phyloP scores from a whole-genome alignment of 37 sponge, comb jelly and placozoan species.

The Halichondria panicea region DNA sequence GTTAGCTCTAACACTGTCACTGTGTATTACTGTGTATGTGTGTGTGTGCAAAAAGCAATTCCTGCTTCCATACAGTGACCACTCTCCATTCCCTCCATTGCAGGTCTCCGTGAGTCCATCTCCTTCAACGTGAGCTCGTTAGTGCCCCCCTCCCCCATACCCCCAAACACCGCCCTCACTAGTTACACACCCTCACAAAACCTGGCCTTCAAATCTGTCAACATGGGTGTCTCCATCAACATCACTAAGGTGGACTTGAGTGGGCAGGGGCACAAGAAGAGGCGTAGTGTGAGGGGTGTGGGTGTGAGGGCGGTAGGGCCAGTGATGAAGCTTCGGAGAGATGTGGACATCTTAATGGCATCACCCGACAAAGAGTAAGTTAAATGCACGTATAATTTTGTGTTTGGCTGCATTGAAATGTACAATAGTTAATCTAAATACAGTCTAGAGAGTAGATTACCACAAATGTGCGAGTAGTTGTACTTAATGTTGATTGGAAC shows the following conservation, averaged over 20 bases:
- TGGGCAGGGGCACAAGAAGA: background rate
- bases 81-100: background rate
- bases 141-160: constrained; percentile 65
- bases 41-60: constrained; percentile 32
- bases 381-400: background rate
- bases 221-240: too few relatives aligned
- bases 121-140: constrained; percentile 57
- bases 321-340: background rate
- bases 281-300: background rate
- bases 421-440: background rate
- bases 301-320: background rate
- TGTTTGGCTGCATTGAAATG: background rate
- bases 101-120: constrained; percentile 51
- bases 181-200: background rate
- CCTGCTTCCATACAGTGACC: constrained; percentile 6
- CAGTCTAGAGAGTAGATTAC: background rate
- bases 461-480: background rate
- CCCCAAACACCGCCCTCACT: constrained; percentile 7
- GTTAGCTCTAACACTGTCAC: background rate
- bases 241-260: too few relatives aligned
- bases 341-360: constrained; percentile 24
- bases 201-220: too few relatives aligned
- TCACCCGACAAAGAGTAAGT: constrained; percentile 25
- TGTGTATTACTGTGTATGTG: constrained; percentile 48
- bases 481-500: too few relatives aligned